phyloP scores from a whole-genome alignment of 1,140 invertebrate species.

The Rhynchophorus ferrugineus region DNA sequence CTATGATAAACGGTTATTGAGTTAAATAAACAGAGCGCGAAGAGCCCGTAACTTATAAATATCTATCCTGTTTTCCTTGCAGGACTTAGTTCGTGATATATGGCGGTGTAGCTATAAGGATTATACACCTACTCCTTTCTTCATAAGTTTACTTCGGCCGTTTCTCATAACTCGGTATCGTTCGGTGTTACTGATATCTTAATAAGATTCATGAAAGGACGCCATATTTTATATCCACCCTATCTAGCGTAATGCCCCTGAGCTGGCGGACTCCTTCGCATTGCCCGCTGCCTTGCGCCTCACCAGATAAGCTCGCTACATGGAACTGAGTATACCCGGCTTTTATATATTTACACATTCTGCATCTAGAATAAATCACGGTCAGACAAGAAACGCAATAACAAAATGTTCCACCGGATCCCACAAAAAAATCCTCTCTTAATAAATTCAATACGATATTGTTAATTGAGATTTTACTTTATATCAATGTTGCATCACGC shows the following conservation, averaged over 20 bases:
- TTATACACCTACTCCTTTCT: slow-evolving; percentile 45
- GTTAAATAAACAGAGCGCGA: slow-evolving; percentile 41
- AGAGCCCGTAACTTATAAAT: slow-evolving; percentile 41
- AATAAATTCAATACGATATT: too few species aligned
- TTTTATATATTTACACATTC: slow-evolving; percentile 1
- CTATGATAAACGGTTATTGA: slow-evolving; percentile 42
- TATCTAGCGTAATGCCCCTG: slow-evolving; percentile 37
- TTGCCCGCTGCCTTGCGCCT: slow-evolving; percentile 26
- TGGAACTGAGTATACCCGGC: background rate
- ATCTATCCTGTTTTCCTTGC: slow-evolving; percentile 44
- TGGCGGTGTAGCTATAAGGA: slow-evolving; percentile 43
- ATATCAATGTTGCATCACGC: too few species aligned
- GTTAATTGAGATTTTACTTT: too few species aligned
- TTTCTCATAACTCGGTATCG: slow-evolving; percentile 39
- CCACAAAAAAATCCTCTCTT: too few species aligned
- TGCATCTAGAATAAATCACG: background rate
- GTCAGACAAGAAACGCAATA: too few species aligned
- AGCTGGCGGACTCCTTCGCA: slow-evolving; percentile 26
- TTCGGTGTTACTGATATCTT: slow-evolving; percentile 53
- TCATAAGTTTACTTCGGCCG: slow-evolving; percentile 39
- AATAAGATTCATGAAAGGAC: slow-evolving; percentile 65
- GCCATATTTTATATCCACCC: slow-evolving; percentile 60
- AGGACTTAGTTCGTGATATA: slow-evolving; percentile 42
- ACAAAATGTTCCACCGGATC: too few species aligned
- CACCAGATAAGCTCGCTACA: slow-evolving; percentile 30